Evolutionary conservation across 2,797 vertebrate genomes (phyloP), one percentile per base, ranked within the genome.

Genomic region (Pangasius mekongensis): DNA sequence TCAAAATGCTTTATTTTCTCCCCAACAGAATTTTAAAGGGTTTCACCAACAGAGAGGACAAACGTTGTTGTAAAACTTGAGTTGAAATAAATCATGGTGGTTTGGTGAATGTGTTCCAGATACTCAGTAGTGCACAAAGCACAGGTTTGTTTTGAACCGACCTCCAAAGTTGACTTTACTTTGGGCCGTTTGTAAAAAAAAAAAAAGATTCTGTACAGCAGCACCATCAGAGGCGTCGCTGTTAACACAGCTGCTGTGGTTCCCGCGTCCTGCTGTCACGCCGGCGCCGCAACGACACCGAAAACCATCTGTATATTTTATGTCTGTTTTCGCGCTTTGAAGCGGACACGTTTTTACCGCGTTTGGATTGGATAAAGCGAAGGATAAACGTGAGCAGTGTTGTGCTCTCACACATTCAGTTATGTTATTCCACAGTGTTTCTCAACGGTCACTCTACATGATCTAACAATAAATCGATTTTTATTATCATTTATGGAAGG

Each of bases 261-360:
- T 64, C 80, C 58, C 0, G 3, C 33, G 4, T 82, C 58, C 80
- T 47, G 80, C 36, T 82, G 58, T 47, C 80, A 62, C 5, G 36
- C 43, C 11, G 33, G 56, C 43, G 33, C 36, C 36, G 36, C 18
- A 82, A 62, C 0, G 13, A n/a, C 36, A 82, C 80, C 0, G 36
- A 0, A 9, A 47, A 60, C 56, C 78, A 62, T 64, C 80, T 47
- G 80, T 43, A 62, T 47, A 82, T 82, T 82, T 82, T 16, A 82
- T 43, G 24, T 43, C 58, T 82, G 58, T 82, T 82, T 82, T 62
- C 58, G 18, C 5, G 24, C 80, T 82, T 82, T 82, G 80, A 82
- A 43, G 5, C n/a, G 13, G 80, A 43, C 22, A 47, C 3, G 4
- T n/a, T 82, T 62, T 82, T 27, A 9, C 22, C n/a, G 13, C 47